Percentiles rank a stretch among this genome's conserved stretches.
phyloP scores from a whole-genome alignment of 2,113 vertebrate species.

The Chionomys nivalis region DNA sequence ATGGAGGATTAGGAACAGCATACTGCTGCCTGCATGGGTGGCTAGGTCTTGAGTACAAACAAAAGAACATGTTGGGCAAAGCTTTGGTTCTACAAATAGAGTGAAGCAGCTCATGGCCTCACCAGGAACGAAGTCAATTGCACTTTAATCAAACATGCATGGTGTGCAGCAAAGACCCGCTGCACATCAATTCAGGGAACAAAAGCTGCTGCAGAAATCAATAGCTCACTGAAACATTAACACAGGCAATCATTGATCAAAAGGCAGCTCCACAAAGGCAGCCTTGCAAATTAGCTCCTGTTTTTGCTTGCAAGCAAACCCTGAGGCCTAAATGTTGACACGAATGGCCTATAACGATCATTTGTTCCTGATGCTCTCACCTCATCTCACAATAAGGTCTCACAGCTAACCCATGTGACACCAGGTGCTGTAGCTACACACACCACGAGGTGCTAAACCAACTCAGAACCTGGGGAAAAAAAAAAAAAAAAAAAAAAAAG shows the following conservation, averaged over 20 bases:
- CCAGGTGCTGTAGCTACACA: accelerated
- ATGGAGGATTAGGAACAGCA: conserved; percentile 89
- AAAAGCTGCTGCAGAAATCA: conserved; percentile 94
- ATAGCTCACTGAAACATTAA: conserved; percentile 96
- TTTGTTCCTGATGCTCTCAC: conserved; percentile 73
- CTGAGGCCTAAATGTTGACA: conserved; percentile 82
- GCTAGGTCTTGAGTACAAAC: conserved; percentile 91
- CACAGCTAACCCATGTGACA: conserved; percentile 54
- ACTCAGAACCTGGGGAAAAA: neutral
- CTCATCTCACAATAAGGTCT: conserved; percentile 75
- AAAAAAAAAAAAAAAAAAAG: neutral
- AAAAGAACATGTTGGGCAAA: conserved; percentile 89
- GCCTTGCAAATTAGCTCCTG: conserved; percentile 90
- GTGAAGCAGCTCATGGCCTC: conserved; percentile 87
- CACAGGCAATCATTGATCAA: conserved; percentile 93
- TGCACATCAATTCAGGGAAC: conserved; percentile 90
- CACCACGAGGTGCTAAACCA: neutral
- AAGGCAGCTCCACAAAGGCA: conserved; percentile 90
- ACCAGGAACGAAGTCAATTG: conserved; percentile 90
- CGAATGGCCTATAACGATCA: conserved; percentile 80
- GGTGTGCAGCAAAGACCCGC: conserved; percentile 84
- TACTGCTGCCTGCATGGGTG: conserved; percentile 91
- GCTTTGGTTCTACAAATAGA: conserved; percentile 90
- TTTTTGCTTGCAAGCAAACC: conserved; percentile 86
- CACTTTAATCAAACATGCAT: conserved; percentile 98